These are phyloP conservation scores for Hypena proboscidalis DNA, from an alignment of 2,888 invertebrate species.

Conservation along the genomic window DNA sequence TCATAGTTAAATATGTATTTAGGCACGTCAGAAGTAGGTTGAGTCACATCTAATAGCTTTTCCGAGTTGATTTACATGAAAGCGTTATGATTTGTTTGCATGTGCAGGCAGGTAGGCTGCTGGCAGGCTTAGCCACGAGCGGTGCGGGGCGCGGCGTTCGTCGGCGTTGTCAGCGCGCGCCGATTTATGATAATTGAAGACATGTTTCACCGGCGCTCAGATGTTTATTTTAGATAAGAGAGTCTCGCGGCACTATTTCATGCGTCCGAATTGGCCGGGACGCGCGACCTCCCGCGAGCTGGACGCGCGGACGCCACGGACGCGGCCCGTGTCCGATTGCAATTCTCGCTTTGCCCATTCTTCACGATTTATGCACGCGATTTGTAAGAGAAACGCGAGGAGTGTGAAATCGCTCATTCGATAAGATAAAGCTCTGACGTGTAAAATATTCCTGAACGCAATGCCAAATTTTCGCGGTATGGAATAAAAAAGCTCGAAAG, in stretches of 20 bases:
- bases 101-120: conserved; percentile 31
- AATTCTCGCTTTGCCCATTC: conserved; percentile 69
- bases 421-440: conserved; percentile 56
- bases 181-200: conserved; percentile 86
- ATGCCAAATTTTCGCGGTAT: conserved; percentile 39
- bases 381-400: conserved; percentile 66
- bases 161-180: conserved; percentile 73
- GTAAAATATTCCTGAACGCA: conserved; percentile 50
- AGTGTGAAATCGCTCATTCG: conserved; percentile 68
- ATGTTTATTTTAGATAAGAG: conserved; percentile 85
- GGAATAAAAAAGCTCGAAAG: conserved; percentile 27
- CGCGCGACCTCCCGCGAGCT: conserved; percentile 77
- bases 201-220: conserved; percentile 82
- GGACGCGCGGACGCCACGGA: conserved; percentile 48
- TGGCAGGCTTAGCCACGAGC: conserved; percentile 52
- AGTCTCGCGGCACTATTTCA: conserved; percentile 80
- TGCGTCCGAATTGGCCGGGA: conserved; percentile 77
- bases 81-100: conserved; percentile 64
- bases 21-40: conserved; percentile 14
- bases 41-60: conserved; percentile 41
- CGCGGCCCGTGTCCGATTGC: conserved; percentile 68
- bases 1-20: conserved; percentile 1
- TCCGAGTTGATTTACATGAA: conserved; percentile 36
- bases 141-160: conserved; percentile 72
- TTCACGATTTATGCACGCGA: conserved; percentile 70